Conservation (phyloP, 1,140 invertebrate species). For the Lasaia peninsularis region DNA sequence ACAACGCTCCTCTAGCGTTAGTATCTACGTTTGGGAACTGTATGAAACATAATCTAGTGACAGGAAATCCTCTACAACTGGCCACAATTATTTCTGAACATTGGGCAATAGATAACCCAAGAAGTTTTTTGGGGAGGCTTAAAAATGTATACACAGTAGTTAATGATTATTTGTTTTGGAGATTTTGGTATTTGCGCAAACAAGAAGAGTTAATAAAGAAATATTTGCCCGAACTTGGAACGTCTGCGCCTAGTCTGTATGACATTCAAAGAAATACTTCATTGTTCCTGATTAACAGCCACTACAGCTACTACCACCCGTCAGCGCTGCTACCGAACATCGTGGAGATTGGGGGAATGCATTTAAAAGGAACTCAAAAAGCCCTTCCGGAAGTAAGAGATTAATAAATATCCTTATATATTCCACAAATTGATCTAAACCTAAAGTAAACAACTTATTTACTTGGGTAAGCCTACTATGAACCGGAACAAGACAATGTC, state of each 20-base stretch:
- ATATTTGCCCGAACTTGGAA: slow-evolving; percentile 44
- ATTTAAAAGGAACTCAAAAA: slow-evolving; percentile 51
- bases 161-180: slow-evolving; percentile 58
- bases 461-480: no score
- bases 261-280: slow-evolving; percentile 73
- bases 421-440: no score
- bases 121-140: slow-evolving; percentile 55
- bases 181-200: slow-evolving; percentile 46
- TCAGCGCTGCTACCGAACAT: slow-evolving; percentile 74
- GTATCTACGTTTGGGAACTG: slow-evolving; percentile 77
- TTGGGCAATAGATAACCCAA: slow-evolving; percentile 53
- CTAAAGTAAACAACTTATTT: no score
- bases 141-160: slow-evolving; percentile 54
- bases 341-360: slow-evolving; percentile 79
- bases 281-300: slow-evolving; percentile 70
- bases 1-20: slow-evolving; percentile 74
- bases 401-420: no score
- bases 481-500: no score
- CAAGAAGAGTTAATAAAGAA: slow-evolving; percentile 60
- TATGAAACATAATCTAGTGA: slow-evolving; percentile 75
- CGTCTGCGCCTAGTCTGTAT: slow-evolving; percentile 65
- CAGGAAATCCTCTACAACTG: slow-evolving; percentile 75
- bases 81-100: slow-evolving; percentile 70
- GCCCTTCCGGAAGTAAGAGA: slow-evolving; percentile 15
- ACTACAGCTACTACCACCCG: slow-evolving; percentile 64